These are phyloP conservation scores for Podarcis muralis DNA, from an alignment of 2,113 vertebrate species.

Conservation along the genomic window DNA sequence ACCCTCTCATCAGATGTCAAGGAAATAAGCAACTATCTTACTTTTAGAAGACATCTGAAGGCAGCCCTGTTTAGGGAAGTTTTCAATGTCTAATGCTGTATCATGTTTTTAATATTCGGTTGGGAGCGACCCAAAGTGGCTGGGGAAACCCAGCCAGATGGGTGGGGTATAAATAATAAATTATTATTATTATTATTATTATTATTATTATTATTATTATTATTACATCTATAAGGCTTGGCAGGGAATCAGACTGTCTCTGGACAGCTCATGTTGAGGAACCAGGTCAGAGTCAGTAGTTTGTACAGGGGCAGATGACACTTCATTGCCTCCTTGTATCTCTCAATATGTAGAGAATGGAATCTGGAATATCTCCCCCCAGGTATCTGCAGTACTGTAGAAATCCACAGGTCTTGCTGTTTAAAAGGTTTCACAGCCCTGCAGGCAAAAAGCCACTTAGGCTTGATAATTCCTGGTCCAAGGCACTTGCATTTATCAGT, in stretches of 20 bases:
- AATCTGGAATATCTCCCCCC: neutral
- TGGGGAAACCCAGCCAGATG: too few species aligned
- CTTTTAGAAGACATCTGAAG: too few species aligned
- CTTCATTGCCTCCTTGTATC: neutral
- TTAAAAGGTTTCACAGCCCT: neutral
- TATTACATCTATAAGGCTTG: neutral
- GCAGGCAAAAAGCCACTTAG: neutral
- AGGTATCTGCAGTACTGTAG: neutral
- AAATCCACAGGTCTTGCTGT: neutral
- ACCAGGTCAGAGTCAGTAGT: neutral
- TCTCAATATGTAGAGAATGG: neutral
- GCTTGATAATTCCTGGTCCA: neutral
- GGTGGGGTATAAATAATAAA: too few species aligned
- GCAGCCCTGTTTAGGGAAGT: too few species aligned
- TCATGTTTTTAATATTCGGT: too few species aligned
- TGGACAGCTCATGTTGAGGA: neutral
- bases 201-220: too few species aligned
- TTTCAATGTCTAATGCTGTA: too few species aligned
- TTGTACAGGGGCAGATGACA: neutral
- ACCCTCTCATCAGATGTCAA: too few species aligned
- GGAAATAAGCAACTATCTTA: too few species aligned
- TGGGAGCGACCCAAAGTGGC: too few species aligned
- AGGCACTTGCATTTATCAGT: neutral
- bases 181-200: too few species aligned
- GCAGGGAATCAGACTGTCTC: neutral